Percentiles rank a stretch among this genome's conserved stretches.
Conservation (phyloP, 2,113 vertebrate species). For the Sorex araneus region DNA sequence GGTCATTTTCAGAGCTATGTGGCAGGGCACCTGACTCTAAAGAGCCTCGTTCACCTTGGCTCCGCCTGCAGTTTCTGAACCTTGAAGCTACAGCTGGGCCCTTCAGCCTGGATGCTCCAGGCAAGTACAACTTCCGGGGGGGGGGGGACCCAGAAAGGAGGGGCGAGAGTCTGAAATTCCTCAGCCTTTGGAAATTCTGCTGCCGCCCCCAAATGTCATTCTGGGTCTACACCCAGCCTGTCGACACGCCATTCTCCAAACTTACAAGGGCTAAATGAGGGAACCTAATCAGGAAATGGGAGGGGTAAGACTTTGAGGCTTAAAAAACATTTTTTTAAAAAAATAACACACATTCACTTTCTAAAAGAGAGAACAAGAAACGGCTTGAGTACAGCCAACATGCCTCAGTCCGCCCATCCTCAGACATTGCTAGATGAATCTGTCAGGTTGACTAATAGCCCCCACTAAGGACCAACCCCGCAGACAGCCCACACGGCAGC, state of each 20-base stretch:
- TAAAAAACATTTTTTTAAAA: background rate
- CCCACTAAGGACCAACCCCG: background rate
- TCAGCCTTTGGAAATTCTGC: background rate
- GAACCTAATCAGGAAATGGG: background rate
- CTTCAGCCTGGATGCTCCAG: background rate
- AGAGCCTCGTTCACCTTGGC: background rate
- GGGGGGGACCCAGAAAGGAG: background rate
- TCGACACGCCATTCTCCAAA: background rate
- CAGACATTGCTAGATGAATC: background rate
- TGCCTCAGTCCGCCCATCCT: constrained; percentile 50
- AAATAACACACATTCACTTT: too few relatives aligned
- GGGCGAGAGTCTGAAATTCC: background rate
- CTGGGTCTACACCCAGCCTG: background rate
- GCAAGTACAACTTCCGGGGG: background rate
- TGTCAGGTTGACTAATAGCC: constrained; percentile 45
- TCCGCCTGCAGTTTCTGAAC: background rate
- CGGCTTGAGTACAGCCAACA: constrained; percentile 8
- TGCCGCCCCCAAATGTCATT: background rate
- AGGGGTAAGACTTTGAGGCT: background rate
- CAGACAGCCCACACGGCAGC: background rate
- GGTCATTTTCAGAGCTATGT: background rate
- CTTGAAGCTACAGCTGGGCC: background rate
- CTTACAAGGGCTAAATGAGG: background rate
- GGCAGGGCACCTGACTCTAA: background rate
- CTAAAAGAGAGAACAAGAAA: background rate